Base-by-base conservation (phyloP, 2,113 vertebrate species). In the Anolis sagrei region DNA sequence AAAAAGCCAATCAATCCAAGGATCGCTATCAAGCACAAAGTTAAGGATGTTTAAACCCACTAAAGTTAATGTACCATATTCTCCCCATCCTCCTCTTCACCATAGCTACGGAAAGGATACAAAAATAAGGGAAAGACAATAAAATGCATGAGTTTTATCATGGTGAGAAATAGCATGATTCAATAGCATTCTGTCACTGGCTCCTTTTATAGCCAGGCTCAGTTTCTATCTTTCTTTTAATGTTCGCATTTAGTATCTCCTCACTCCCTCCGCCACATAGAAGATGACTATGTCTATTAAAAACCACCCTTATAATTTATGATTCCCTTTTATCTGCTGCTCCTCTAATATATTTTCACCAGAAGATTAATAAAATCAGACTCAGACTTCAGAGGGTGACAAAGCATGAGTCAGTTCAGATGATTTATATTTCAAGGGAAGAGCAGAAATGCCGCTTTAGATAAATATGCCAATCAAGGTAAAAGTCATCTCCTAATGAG, bases 341-440 rank as follows among this genome's bases (percentile, higher is more conserved):
- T 90, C 69, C 84, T 83, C 79, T 89, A 88, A 92, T 89, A 83
- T 85, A 90, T 94, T 93, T 92, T 89, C 69, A 83, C 81, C 76
- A 78, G 82, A 62, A 70, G 84, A 93, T 92, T 95, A 93, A 91
- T 92, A 93, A 93, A 91, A 89, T 86, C 88, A 91, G 86, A 82
- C 80, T 91, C 69, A 86, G 75, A 49, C 82, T 91, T 92, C 87
- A 90, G 83, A 93, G 8, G 49, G 69, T 92, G 89, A 92, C 84
- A 93, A 93, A 92, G 82, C 77, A 74, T 23, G 58, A 90, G 58
- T 82, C 91, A 90, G 88, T 90, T 39, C 79, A 34, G 81, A 91
- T 87, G 88, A 95, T 92, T 94, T 92, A 92, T 88, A 81, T 86
- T 84, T 82, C 89, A 86, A n/a, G 29, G 75, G 79, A 92, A 88